Percentiles rank a stretch among this genome's conserved stretches.
Evolutionary conservation across 2,797 vertebrate genomes (phyloP).

Genomic region (Sus cebifrons): DNA sequence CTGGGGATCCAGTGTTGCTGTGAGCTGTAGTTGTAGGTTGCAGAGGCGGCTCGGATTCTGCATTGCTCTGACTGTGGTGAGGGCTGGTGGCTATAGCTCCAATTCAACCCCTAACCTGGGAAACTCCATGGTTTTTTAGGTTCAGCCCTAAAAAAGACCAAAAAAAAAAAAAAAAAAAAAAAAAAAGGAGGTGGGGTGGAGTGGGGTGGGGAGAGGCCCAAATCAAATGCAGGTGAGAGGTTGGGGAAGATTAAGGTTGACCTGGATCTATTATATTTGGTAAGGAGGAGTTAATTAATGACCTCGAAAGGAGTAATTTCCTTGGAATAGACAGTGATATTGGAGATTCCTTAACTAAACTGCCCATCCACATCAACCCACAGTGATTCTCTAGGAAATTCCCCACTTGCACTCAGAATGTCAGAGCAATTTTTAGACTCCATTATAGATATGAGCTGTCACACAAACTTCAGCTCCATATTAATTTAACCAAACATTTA

Average conservation of each 20-base stretch:
- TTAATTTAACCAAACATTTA: neutral
- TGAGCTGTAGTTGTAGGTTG: no score
- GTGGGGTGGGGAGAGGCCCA: no score
- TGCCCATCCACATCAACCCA: neutral
- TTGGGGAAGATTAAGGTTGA: neutral
- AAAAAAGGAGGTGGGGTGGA: no score
- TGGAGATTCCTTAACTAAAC: neutral
- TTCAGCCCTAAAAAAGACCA: no score
- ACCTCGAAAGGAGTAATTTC: neutral
- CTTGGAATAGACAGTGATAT: neutral
- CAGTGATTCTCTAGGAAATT: neutral
- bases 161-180: no score
- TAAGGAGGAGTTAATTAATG: neutral
- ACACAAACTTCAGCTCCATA: neutral
- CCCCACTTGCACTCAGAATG: neutral
- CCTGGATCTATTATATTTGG: neutral
- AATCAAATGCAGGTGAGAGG: neutral
- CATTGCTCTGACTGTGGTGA: no score
- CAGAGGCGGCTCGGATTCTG: no score
- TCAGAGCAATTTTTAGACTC: neutral
- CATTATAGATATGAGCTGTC: neutral
- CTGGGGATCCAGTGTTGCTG: no score
- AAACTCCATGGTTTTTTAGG: no score
- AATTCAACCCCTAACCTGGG: no score
- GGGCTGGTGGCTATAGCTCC: no score